These are phyloP conservation scores for Cercopithecus diana DNA, from an alignment of 2,797 vertebrate genomes.

Conservation along the genomic window DNA sequence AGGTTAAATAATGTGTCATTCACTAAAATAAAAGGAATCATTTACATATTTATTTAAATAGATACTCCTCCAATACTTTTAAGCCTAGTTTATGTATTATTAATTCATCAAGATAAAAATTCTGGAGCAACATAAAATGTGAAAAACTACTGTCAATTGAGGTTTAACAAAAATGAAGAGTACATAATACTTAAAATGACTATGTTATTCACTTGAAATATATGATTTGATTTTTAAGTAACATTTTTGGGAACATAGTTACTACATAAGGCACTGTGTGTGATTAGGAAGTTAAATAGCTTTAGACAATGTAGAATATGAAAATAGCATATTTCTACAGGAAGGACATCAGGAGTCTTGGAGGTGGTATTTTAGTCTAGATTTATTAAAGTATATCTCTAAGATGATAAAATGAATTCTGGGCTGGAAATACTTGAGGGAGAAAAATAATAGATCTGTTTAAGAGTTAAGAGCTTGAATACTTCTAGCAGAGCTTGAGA, in stretches of 20 bases:
- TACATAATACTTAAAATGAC: neutral
- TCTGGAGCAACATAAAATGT: neutral
- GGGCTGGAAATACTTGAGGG: neutral
- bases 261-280: neutral
- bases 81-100: neutral
- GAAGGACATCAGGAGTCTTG: neutral
- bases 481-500: neutral
- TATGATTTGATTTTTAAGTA: neutral
- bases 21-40: conserved; percentile 29
- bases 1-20: conserved; percentile 32
- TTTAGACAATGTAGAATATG: neutral
- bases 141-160: neutral
- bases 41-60: conserved; percentile 49
- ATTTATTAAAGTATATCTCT: conserved; percentile 4
- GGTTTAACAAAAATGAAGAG: conserved; percentile 1
- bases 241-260: neutral
- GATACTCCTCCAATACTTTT: neutral
- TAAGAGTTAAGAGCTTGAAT: neutral
- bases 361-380: neutral
- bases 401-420: neutral
- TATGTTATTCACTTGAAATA: neutral
- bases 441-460: neutral
- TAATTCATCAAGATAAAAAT: conserved; percentile 46
- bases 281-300: neutral
- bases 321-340: neutral